Evolutionary conservation across 2,797 vertebrate species (phyloP).

Genomic region (Tokudaia tokunoshimensis): DNA sequence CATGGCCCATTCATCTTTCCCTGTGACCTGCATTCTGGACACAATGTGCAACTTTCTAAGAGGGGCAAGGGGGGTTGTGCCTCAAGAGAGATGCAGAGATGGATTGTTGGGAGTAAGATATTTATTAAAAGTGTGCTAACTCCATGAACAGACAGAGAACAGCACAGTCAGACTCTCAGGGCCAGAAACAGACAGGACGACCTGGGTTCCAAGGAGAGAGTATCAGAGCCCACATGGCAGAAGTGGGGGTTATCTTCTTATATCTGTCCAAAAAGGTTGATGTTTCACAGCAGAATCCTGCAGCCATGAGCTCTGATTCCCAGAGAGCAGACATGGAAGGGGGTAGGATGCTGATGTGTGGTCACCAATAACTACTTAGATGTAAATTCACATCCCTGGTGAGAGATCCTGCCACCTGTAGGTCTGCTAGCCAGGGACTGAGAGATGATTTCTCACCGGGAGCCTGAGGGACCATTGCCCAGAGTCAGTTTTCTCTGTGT

Average conservation of each 20-base stretch:
- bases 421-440: no score
- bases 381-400: background rate
- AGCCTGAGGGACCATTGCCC: no score
- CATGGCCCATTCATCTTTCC: no score
- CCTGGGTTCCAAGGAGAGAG: background rate
- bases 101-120: no score
- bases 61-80: no score
- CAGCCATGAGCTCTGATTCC: no score
- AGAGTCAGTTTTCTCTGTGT: background rate
- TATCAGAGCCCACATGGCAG: background rate
- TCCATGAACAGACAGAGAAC: no score
- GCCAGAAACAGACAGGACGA: background rate
- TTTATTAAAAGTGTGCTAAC: background rate
- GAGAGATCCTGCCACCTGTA: background rate
- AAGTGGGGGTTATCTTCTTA: no score
- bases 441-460: accelerated
- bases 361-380: accelerated
- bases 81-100: no score
- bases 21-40: background rate
- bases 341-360: accelerated
- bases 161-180: background rate
- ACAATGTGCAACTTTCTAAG: background rate
- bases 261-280: accelerated
- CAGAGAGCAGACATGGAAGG: accelerated
- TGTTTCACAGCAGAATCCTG: no score